Base-by-base conservation (phyloP, 2,888 invertebrate species). In the Copidosoma aretas region DNA sequence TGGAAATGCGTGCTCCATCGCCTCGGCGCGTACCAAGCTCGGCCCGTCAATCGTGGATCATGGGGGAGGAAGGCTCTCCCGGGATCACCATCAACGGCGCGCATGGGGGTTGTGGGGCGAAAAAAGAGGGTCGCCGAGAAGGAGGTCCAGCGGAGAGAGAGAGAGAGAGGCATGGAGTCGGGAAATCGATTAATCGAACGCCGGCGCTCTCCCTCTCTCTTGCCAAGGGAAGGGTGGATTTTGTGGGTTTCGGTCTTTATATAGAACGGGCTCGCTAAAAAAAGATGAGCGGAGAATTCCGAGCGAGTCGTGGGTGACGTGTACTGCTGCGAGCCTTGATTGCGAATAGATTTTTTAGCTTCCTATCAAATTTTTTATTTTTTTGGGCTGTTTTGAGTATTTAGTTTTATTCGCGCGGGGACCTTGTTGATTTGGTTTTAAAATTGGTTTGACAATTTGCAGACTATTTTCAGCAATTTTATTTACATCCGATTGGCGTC, bases 161-260 rank as follows among this genome's bases (percentile, higher is more conserved):
- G 68, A 73, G 70, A 21, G 54, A 53, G 67, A 25, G 32, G 25
- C 49, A 10, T 17, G 39, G 52, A 60, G 22, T 19, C 61, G 58
- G 67, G 43, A 64, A 77, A 80, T 80, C 80, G 80, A 80, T 80
- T 79, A 79, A 79, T 79, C 77, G 71, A 73, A 77, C 77, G 76
- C 74, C 52, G 68, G 51, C 15, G 19, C 54, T 32, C 32, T 32
- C 32, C 32, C 32, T 32, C 32, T 32, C 32, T 32, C 32, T 32
- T 32, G 32, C 4, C 3, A 8, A 32, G 32, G 8, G 32, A 8
- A 8, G 3, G 32, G 8, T 32, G 32, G 32, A 32, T 32, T 32
- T 32, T 32, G 32, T 32, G 32, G 32, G 4, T 32, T 32, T 32
- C 8, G 32, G 32, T 8, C 32, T 32, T 32, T 32, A 32, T 8